Evolutionary conservation across 1,140 invertebrate species (phyloP).

Genomic region (Aphelenchoides fujianensis): DNA sequence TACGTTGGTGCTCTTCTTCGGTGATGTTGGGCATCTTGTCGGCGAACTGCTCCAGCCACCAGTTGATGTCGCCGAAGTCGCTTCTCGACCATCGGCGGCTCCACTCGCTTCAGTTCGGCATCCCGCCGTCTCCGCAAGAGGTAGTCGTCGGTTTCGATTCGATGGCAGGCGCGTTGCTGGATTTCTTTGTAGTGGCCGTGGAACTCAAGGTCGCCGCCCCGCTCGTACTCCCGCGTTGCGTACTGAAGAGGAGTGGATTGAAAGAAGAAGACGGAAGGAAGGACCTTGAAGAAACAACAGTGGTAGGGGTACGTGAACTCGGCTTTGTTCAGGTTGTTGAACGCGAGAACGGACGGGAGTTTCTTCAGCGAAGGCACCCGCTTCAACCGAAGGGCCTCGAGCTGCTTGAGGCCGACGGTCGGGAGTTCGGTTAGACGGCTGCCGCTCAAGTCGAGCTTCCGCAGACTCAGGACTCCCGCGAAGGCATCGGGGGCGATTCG

Average conservation of each 20-base stretch:
- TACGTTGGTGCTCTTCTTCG: slow-evolving; percentile 12
- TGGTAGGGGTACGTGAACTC: slow-evolving; percentile 49
- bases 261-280: neutral
- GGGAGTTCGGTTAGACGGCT: slow-evolving; percentile 39
- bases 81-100: neutral
- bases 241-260: slow-evolving; percentile 24
- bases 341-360: slow-evolving; percentile 44
- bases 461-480: slow-evolving; percentile 30
- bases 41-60: neutral
- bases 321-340: slow-evolving; percentile 40
- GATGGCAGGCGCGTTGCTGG: slow-evolving; percentile 21
- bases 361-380: slow-evolving; percentile 41
- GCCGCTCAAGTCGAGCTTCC: slow-evolving; percentile 39
- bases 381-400: slow-evolving; percentile 31
- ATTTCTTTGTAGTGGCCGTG: slow-evolving; percentile 35
- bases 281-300: slow-evolving; percentile 48
- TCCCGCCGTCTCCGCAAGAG: neutral
- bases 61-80: slow-evolving; percentile 3
- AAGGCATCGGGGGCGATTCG: slow-evolving; percentile 29
- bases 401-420: slow-evolving; percentile 37
- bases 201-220: slow-evolving; percentile 16
- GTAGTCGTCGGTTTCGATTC: slow-evolving; percentile 14
- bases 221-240: slow-evolving; percentile 30
- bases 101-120: neutral
- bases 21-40: slow-evolving; percentile 13